Evolutionary conservation across 2,113 vertebrate species (phyloP), one percentile per base, ranked within the genome.

Genomic region (Apodemus sylvaticus): DNA sequence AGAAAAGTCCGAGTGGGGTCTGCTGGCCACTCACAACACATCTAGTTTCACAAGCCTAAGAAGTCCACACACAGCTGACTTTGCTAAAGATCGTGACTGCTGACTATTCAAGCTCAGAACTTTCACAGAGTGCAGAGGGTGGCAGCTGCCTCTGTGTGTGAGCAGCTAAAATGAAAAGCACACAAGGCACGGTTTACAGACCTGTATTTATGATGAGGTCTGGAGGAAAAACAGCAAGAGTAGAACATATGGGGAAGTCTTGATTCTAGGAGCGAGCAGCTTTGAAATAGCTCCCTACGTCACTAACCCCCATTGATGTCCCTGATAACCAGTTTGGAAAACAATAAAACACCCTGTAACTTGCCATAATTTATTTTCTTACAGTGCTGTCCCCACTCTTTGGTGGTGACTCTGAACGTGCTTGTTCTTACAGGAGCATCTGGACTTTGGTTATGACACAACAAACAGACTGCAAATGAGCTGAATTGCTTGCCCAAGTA

Each of bases 211-310:
- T 91, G 94, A 94, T 89, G 51, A 58, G 51, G 48, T 92, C 89
- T 92, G 97, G 76, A 62, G 95, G 55, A 79, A 94, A 97, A 97
- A 89, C 42, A 58, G 55, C 60, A 48, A 95, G 89, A 94, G 64
- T 93, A 89, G 97, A 91, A 90, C 51, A 42, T 93, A 70, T 48
- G 91, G 86, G 90, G 93, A 95, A 97, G 94, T 90, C 96, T 91
- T 91, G 91, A 90, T 87, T 90, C 86, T 64, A 89, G 78, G 93
- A 90, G 94, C 91, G 95, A 98, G 96, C 90, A 94, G 82, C 96
- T 95, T 86, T 97, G 93, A 96, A 98, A 97, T 96, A 97, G 94
- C 83, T 94, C 91, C 94, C 88, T 94, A 91, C 74, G 94, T 96
- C 89, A 96, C 77, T 93, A 60, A 55, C 78, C 45, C 86, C 81